phyloP scores from a whole-genome alignment of 2,888 invertebrate species.

The Chydorus sphaericus region DNA sequence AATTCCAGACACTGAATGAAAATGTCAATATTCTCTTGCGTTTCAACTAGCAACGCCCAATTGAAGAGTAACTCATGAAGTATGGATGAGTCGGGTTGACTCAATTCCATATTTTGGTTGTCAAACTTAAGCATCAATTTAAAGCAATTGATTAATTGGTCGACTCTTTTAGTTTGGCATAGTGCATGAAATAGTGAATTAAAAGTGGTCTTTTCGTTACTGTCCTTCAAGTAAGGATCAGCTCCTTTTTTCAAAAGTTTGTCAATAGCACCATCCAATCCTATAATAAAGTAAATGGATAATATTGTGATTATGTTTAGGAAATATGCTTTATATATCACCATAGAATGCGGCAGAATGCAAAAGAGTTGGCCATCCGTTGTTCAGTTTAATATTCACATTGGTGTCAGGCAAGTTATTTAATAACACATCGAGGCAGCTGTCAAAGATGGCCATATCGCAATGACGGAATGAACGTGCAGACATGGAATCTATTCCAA shows the following conservation, averaged over 20 bases:
- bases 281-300: constrained; percentile 23
- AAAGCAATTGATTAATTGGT: too few relatives aligned
- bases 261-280: constrained; percentile 44
- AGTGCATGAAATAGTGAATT: too few relatives aligned
- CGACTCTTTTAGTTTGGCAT: too few relatives aligned
- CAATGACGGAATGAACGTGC: too few relatives aligned
- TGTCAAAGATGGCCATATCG: constrained; percentile 7
- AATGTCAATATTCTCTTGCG: too few relatives aligned
- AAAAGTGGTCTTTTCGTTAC: too few relatives aligned
- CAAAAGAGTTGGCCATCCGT: constrained; percentile 51
- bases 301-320: not conserved
- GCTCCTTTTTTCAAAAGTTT: constrained; percentile 52
- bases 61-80: too few relatives aligned
- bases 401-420: constrained; percentile 28
- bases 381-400: constrained; percentile 44
- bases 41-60: too few relatives aligned
- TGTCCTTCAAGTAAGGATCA: constrained; percentile 50
- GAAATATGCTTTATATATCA: not conserved
- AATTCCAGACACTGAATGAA: too few relatives aligned
- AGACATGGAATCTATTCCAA: not conserved
- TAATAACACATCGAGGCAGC: constrained; percentile 17
- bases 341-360: constrained; percentile 31
- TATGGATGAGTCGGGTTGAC: too few relatives aligned
- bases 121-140: too few relatives aligned
- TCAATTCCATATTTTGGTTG: too few relatives aligned